Percentiles rank a stretch among this genome's conserved stretches.
These are phyloP conservation scores for Platyrinchus mystaceus DNA, from an alignment of 2,797 vertebrate genomes.

Conservation along the genomic window DNA sequence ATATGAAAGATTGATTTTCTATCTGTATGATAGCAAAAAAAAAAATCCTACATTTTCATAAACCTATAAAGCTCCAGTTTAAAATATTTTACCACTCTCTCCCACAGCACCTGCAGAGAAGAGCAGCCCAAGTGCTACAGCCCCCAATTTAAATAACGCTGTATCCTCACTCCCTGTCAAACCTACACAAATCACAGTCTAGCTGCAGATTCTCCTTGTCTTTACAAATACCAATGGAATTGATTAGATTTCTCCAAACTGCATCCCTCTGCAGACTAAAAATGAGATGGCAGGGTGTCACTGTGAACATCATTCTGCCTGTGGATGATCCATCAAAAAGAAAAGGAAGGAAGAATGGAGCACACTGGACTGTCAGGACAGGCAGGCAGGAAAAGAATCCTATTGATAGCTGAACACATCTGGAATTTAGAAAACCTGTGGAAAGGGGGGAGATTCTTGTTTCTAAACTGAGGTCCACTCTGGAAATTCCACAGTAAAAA, in stretches of 20 bases:
- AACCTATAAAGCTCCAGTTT: not conserved
- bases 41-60: not conserved
- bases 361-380: not conserved
- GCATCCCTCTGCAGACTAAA: not conserved
- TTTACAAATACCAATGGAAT: not conserved
- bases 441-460: rapidly evolving
- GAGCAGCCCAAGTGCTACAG: not conserved
- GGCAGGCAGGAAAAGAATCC: not conserved
- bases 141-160: not conserved
- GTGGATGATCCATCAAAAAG: not conserved
- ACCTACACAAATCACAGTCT: not conserved
- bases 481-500: not conserved
- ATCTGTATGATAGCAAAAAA: not conserved
- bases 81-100: not conserved
- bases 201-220: not conserved
- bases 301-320: not conserved
- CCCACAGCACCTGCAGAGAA: not conserved
- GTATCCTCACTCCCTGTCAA: not conserved
- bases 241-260: not conserved
- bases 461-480: not conserved
- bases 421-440: not conserved
- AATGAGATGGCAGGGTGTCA: not conserved
- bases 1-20: not conserved
- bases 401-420: not conserved
- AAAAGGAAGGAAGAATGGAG: not conserved